Conservation (phyloP, 1,140 invertebrate genomes). For the Philotrypesis tridentata region DNA sequence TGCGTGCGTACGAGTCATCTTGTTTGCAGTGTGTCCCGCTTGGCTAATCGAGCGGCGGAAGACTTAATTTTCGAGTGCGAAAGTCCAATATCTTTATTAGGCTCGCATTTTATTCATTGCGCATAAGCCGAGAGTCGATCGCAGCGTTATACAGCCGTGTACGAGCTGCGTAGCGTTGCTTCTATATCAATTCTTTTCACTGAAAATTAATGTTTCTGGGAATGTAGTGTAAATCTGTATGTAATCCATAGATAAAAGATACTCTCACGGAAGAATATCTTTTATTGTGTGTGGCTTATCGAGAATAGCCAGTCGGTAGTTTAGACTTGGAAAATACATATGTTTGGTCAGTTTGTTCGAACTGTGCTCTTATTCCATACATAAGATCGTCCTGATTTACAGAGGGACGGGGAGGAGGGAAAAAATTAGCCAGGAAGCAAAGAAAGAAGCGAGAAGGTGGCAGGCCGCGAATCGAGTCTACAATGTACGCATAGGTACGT, state of each 20-base stretch:
- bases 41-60: background rate
- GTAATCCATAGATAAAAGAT: background rate
- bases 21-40: background rate
- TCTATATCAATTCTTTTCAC: background rate
- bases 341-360: no score
- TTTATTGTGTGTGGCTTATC: no score
- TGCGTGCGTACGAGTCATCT: background rate
- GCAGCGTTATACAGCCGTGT: no score
- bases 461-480: background rate
- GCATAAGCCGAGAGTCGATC: background rate
- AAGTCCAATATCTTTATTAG: background rate
- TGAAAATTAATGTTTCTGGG: background rate
- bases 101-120: background rate
- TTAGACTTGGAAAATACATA: no score
- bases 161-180: no score
- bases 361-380: no score
- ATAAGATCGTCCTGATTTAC: no score
- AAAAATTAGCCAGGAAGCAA: background rate
- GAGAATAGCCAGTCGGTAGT: no score
- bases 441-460: constrained; percentile 5
- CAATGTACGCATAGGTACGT: background rate
- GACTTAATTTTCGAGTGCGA: constrained; percentile 17
- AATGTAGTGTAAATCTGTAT: no score
- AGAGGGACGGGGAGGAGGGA: no score
- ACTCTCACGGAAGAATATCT: background rate